Evolutionary conservation across 1,140 invertebrate genomes (phyloP), one percentile per base, ranked within the genome.

Genomic region (Ylistrum balloti): DNA sequence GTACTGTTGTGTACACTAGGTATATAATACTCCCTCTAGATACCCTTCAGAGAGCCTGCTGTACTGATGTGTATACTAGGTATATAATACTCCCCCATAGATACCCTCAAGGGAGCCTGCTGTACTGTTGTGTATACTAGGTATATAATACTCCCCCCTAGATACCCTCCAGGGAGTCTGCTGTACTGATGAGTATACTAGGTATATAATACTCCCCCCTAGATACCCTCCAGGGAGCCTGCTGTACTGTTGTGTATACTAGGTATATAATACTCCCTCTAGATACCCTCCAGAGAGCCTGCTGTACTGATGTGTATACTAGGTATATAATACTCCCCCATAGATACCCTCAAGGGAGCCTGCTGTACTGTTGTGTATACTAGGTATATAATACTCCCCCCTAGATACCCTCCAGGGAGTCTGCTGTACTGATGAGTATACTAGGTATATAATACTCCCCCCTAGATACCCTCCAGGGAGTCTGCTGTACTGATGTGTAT

Each of bases 401-500:
- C n/a, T 38, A 38, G 35, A 38, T 38, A 38, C 35, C 13, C 35
- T 7, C 35, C 13, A 38, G 35, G n/a, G 13, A 38, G 35, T 13
- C 35, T 38, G 13, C 13, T 38, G 35, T 38, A 7, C 5, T 38
- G 35, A 38, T 13, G 13, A 38, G 35, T 38, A 38, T 38, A 38
- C 5, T 5, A 38, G 13, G 35, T 38, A 38, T n/a, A n/a, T n/a
- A n/a, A n/a, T n/a, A n/a, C n/a, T 90, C 95, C 99, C 56, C 98
- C 98, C 22, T 98, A 99, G 95, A 98, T 99, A 95, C 98, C 98
- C 35, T 98, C 98, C 7, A 97, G 98, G 91, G 99, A 99, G 96
- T 98, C 99, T 0, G 98, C 99, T 34, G 98, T 99, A 48, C 96
- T 99, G 20, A 99, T 99, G 99, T 98, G 98, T 20, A 99, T 99